Percentiles rank a stretch among this genome's conserved stretches.
phyloP scores from a whole-genome alignment of 2,113 vertebrate genomes.

The Anseranas semipalmata region DNA sequence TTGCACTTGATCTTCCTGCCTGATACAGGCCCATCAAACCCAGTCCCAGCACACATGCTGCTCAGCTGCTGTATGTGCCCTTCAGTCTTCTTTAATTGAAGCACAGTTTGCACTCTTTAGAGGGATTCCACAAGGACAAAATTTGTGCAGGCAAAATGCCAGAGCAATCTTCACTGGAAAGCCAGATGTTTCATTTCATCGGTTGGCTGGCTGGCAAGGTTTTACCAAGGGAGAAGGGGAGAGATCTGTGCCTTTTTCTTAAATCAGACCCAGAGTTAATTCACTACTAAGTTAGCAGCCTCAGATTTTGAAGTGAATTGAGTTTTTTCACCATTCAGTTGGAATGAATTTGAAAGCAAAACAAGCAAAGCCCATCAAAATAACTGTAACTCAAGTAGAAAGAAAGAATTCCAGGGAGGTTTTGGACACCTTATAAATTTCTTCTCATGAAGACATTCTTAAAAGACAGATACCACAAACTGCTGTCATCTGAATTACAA shows the following conservation, averaged over 20 bases:
- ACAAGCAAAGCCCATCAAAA: conserved; percentile 22
- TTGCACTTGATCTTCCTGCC: conserved; percentile 31
- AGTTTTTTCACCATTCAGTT: neutral
- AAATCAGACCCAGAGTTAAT: neutral
- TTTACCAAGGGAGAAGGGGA: neutral
- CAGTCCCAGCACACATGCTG: conserved; percentile 6
- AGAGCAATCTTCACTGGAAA: conserved; percentile 36
- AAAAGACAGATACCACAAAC: conserved; percentile 9
- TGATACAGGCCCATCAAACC: neutral
- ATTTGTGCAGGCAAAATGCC: conserved; percentile 25
- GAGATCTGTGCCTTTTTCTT: neutral
- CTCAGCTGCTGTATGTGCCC: conserved; percentile 45
- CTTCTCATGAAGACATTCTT: neutral
- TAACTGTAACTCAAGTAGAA: neutral
- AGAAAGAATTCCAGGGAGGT: neutral
- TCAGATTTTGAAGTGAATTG: neutral
- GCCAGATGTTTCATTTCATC: conserved; percentile 30
- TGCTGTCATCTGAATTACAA: neutral
- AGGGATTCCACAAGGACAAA: conserved; percentile 51
- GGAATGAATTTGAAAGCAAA: conserved; percentile 1
- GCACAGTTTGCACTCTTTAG: conserved; percentile 46
- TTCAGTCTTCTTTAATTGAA: conserved; percentile 67
- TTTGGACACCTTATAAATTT: conserved; percentile 5
- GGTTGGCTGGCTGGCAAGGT: neutral
- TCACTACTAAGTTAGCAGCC: neutral